Evolutionary conservation across 2,113 vertebrate genomes (phyloP).

Genomic region (Pollimyrus isidori): DNA sequence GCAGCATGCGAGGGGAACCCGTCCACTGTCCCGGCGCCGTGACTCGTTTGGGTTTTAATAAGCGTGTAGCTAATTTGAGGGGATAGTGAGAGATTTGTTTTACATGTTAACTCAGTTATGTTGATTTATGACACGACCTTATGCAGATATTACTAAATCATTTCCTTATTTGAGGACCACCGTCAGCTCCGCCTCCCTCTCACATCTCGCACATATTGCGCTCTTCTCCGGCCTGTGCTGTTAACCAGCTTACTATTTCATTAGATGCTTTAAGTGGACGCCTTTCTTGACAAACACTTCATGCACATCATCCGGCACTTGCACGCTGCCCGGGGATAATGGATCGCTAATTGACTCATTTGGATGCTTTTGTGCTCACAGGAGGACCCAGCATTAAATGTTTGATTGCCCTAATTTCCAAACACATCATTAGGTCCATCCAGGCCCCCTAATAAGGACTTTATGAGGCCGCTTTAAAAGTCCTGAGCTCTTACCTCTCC

Average conservation of each 20-base stretch:
- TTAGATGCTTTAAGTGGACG: slow-evolving; percentile 76
- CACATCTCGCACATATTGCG: slow-evolving; percentile 20
- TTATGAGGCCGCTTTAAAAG: slow-evolving; percentile 88
- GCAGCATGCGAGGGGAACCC: slow-evolving; percentile 11
- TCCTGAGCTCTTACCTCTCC: slow-evolving; percentile 59
- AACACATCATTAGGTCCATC: slow-evolving; percentile 99
- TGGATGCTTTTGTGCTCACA: slow-evolving; percentile 96
- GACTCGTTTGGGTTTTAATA: slow-evolving; percentile 66
- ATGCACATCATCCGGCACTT: slow-evolving; percentile 79
- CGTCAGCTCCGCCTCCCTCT: slow-evolving; percentile 14
- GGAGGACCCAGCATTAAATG: slow-evolving; percentile 94
- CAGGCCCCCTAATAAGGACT: slow-evolving; percentile 98
- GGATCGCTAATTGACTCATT: slow-evolving; percentile 99
- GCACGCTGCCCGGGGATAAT: slow-evolving; percentile 92
- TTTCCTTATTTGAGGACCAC: slow-evolving; percentile 49
- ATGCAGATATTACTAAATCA: slow-evolving; percentile 59
- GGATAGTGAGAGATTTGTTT: slow-evolving; percentile 70
- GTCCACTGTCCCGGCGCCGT: slow-evolving; percentile 26
- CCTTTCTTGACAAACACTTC: slow-evolving; percentile 84
- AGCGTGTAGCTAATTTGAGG: slow-evolving; percentile 72
- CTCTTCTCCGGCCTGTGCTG: slow-evolving; percentile 32
- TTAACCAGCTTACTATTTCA: slow-evolving; percentile 67
- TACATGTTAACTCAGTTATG: slow-evolving; percentile 75
- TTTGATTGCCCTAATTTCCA: slow-evolving; percentile 99
- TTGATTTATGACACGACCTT: slow-evolving; percentile 69